A percentile compares a stretch with the other conserved stretches of the same genome.
phyloP scores from a whole-genome alignment of 2,888 invertebrate species.

The Xylocampa areola region DNA sequence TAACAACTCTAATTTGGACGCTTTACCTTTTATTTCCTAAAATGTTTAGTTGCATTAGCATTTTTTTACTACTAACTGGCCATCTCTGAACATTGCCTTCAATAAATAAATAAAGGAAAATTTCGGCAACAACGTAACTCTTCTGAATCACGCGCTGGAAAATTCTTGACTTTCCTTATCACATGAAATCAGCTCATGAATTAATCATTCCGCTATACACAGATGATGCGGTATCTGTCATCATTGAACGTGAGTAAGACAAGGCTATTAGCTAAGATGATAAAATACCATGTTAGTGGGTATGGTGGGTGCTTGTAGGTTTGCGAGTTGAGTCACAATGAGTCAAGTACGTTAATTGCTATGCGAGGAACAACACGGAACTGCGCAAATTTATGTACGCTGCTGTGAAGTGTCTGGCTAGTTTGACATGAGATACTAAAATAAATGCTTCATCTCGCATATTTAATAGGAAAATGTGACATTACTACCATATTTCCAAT shows the following conservation, averaged over 20 bases:
- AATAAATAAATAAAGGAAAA: conserved; percentile 26
- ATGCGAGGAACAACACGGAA: conserved; percentile 41
- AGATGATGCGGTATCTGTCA: conserved; percentile 45
- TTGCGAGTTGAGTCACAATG: conserved; percentile 47
- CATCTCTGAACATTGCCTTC: neutral
- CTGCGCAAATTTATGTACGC: conserved; percentile 26
- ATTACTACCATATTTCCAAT: too few species aligned
- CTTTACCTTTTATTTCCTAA: conserved; percentile 8
- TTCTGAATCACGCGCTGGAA: conserved; percentile 41
- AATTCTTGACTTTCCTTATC: conserved; percentile 44
- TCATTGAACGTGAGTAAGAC: conserved; percentile 49
- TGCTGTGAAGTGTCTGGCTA: conserved; percentile 1
- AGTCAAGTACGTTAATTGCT: conserved; percentile 47
- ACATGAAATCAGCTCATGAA: conserved; percentile 53
- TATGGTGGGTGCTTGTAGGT: conserved; percentile 24
- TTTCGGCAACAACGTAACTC: conserved; percentile 13
- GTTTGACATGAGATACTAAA: too few species aligned
- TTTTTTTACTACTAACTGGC: conserved; percentile 25
- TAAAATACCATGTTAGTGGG: conserved; percentile 23
- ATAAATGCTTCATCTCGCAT: too few species aligned
- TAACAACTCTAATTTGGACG: conserved; percentile 37
- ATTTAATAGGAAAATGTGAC: too few species aligned
- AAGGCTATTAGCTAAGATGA: conserved; percentile 43
- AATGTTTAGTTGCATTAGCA: conserved; percentile 3
- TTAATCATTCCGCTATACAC: conserved; percentile 49